Percentiles rank a stretch among this genome's conserved stretches.
These are phyloP conservation scores for Teleogryllus occipitalis DNA, from an alignment of 1,140 invertebrate species.

Conservation along the genomic window DNA sequence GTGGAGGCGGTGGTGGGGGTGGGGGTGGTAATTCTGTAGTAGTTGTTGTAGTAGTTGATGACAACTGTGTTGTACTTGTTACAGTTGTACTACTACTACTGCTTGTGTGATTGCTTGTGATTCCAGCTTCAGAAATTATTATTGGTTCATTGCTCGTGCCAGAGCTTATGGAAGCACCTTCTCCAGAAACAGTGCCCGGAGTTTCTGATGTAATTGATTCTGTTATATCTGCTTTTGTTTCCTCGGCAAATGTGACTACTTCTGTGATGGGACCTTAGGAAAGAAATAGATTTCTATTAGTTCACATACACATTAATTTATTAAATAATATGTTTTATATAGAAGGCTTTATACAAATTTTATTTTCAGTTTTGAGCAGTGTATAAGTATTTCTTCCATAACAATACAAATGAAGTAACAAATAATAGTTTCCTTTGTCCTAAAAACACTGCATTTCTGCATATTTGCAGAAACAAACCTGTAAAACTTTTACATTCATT, in stretches of 20 bases:
- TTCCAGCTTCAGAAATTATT: constrained; percentile 8
- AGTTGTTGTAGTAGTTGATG: constrained; percentile 16
- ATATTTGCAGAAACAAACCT: too few species aligned
- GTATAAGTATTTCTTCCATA: too few species aligned
- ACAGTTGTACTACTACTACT: constrained; percentile 19
- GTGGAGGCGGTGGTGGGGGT: constrained; percentile 19
- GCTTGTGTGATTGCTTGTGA: not conserved
- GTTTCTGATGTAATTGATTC: not conserved
- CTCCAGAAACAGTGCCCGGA: not conserved
- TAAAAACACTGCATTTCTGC: too few species aligned
- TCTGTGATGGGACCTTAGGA: not conserved
- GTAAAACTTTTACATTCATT: too few species aligned
- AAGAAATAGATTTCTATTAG: too few species aligned
- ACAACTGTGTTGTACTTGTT: constrained; percentile 16
- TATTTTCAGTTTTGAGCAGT: too few species aligned
- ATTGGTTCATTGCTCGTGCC: not conserved
- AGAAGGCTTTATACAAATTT: too few species aligned
- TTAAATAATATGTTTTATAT: too few species aligned
- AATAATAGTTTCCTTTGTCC: too few species aligned
- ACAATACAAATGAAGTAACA: too few species aligned
- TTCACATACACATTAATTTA: too few species aligned
- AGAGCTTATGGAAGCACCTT: not conserved
- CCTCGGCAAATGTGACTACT: not conserved
- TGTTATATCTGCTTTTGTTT: not conserved
- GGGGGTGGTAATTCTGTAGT: constrained; percentile 19